Evolutionary conservation across 2,113 vertebrate genomes (phyloP).

Genomic region (Clarias gariepinus): DNA sequence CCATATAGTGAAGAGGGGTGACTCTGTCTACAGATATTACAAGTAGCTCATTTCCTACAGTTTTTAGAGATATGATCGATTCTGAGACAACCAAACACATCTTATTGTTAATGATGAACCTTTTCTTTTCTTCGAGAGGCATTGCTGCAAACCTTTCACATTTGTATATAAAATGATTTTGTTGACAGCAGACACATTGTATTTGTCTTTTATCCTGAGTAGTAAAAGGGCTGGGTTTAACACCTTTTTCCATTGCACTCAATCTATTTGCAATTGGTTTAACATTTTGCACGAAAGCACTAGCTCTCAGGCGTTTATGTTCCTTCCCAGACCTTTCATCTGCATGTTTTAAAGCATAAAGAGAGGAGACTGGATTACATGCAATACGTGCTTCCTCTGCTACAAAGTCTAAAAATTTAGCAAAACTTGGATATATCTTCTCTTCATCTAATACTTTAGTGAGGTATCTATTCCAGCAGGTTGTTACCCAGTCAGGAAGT

Average conservation of each 20-base stretch:
- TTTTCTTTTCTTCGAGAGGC: not conserved
- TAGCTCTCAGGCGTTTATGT: not conserved
- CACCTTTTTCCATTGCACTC: too few relatives aligned
- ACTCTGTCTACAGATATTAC: not conserved
- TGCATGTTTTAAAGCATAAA: not conserved
- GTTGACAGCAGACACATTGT: too few relatives aligned
- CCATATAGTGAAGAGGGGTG: too few relatives aligned
- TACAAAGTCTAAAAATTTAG: not conserved
- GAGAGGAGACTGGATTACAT: not conserved
- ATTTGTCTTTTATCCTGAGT: too few relatives aligned
- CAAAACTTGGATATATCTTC: not conserved
- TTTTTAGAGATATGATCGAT: too few relatives aligned
- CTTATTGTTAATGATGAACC: not conserved
- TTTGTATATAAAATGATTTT: too few relatives aligned
- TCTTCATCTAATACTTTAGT: not conserved
- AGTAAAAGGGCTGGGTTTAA: too few relatives aligned
- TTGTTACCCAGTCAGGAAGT: conserved; percentile 35
- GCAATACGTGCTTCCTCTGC: not conserved
- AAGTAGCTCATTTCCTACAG: not conserved
- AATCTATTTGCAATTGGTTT: too few relatives aligned
- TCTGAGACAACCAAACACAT: not conserved
- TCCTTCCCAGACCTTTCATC: not conserved
- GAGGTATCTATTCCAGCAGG: conserved; percentile 16
- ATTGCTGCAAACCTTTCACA: too few relatives aligned
- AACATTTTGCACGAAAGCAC: not conserved